These are phyloP conservation scores for Ctenodactylus gundi DNA, from an alignment of 2,113 vertebrate genomes.

Conservation along the genomic window DNA sequence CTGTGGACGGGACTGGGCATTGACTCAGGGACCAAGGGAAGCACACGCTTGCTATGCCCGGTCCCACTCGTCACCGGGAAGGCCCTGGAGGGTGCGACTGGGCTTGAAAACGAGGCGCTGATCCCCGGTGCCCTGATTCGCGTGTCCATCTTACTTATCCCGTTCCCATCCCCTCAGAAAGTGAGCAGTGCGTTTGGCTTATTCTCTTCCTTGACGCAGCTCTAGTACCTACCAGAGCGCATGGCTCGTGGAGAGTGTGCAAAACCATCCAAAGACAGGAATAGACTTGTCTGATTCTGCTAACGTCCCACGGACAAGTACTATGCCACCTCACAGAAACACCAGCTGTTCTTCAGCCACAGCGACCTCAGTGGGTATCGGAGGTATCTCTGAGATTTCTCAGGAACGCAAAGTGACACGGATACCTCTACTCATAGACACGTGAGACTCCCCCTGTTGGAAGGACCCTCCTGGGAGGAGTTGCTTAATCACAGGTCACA, in stretches of 20 bases:
- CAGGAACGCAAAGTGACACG: not conserved
- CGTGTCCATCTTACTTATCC: no score
- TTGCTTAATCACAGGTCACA: not conserved
- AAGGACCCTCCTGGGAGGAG: not conserved
- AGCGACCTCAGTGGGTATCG: no score
- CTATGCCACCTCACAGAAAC: no score
- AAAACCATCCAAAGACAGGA: no score
- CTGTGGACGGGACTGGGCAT: not conserved
- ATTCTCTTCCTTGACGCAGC: fast-evolving
- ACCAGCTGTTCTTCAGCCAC: no score
- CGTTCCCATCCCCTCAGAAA: not conserved
- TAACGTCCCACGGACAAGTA: not conserved
- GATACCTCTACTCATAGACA: no score
- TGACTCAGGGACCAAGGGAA: not conserved
- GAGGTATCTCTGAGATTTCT: no score
- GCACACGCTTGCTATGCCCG: fast-evolving
- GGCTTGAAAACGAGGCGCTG: no score
- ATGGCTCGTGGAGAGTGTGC: not conserved
- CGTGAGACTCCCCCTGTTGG: no score
- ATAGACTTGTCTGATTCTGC: not conserved
- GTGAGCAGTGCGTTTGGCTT: not conserved
- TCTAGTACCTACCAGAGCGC: not conserved
- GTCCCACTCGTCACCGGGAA: fast-evolving
- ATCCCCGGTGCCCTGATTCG: no score
- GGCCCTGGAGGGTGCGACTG: fast-evolving